phyloP scores from a whole-genome alignment of 2,113 vertebrate genomes.

The Chinchilla lanigera region DNA sequence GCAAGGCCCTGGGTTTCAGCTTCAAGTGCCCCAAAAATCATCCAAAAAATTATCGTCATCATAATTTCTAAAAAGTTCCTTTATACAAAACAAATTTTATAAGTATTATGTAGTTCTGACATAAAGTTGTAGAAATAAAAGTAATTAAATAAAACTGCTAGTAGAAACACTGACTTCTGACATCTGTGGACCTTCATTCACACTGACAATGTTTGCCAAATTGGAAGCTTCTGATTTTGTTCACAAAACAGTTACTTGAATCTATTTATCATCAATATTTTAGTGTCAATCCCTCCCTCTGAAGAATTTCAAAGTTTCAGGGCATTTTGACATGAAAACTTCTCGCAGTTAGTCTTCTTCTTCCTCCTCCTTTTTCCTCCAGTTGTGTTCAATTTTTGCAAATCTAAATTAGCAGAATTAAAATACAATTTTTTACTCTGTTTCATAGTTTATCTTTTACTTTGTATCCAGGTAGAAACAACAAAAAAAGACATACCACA shows the following conservation, averaged over 20 bases:
- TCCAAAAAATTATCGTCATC: not conserved
- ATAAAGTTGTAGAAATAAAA: not conserved
- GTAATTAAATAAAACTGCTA: not conserved
- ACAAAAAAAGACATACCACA: not conserved
- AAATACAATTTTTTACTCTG: not conserved
- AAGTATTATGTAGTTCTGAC: not conserved
- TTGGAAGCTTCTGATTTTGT: not conserved
- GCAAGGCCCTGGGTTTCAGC: not conserved
- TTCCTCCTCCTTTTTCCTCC: not conserved
- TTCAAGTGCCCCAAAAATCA: no score
- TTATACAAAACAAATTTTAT: not conserved
- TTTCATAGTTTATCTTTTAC: constrained; percentile 10
- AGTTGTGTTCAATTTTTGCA: constrained; percentile 26
- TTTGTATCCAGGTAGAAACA: not conserved
- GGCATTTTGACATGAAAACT: not conserved
- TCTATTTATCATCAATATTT: constrained; percentile 17
- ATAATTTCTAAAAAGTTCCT: not conserved
- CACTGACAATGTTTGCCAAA: not conserved
- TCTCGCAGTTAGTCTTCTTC: not conserved
- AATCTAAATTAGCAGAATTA: constrained; percentile 9
- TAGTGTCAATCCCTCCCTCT: not conserved
- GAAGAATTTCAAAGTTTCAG: not conserved
- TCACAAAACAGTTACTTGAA: not conserved
- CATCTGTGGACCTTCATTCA: not conserved
- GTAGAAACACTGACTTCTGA: not conserved